Evolutionary conservation across 1,140 invertebrate genomes (phyloP), one percentile per base, ranked within the genome.

Genomic region (Solenopsis invicta): DNA sequence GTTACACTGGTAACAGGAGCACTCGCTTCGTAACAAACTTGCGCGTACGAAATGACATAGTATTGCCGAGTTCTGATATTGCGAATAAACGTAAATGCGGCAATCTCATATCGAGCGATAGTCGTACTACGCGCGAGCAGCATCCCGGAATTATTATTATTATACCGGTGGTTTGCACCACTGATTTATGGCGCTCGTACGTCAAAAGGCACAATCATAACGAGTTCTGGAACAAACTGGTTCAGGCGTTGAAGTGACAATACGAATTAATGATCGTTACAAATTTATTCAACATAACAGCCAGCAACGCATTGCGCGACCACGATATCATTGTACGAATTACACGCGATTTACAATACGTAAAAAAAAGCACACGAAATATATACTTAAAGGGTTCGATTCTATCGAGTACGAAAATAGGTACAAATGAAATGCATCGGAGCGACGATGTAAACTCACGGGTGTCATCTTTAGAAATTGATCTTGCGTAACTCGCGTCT

Each of bases 191-290:
- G 24, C 18, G 18, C 67, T 50, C 41, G 69, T 16, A 12, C 64
- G 52, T 84, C 56, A 84, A 74, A 71, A 84, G 54, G 67, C 66
- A 56, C 48, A 54, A 61, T 41, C 67, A 21, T 45, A 74, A 84
- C 52, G 54, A 74, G 67, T 74, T 84, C 80, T 74, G 56, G 80
- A 84, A 48, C 69, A 21, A 84, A 84, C 80, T 45, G 69, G 80
- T 84, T 84, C 74, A 71, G 37, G 24, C 41, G 12, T 12, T 34
- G 4, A 84, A 74, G 24, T 37, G 54, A 37, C 52, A 54, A 84
- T 64, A 74, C 9, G 41, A 84, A 74, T 84, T 74, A 64, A 84
- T 41, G 54, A 74, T 61, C 16, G 41, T 61, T 41, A 61, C 41
- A 59, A 45, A 72, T 61, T 48, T 6, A 74, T 41, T 16, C 9